These are phyloP conservation scores for Malacosoma neustria DNA, from an alignment of 2,888 invertebrate species.

Conservation along the genomic window DNA sequence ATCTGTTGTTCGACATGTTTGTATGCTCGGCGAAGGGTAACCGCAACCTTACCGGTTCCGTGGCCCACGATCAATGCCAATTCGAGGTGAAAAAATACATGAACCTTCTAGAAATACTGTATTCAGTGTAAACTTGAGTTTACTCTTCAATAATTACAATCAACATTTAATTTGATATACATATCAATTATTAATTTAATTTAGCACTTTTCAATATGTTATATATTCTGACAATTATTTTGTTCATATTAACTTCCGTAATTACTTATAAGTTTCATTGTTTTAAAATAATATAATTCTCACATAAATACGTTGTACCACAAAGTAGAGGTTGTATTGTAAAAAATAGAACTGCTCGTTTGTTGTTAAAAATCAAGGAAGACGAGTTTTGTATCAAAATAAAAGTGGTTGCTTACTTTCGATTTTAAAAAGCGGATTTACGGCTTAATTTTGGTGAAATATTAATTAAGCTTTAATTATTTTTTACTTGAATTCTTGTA, in stretches of 20 bases:
- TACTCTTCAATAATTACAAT: too few species aligned
- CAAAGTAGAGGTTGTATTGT: background rate
- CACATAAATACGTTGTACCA: background rate
- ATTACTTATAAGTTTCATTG: too few species aligned
- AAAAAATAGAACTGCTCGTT: background rate
- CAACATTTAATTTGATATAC: too few species aligned
- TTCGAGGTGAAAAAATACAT: slow-evolving; percentile 59
- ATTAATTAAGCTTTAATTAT: background rate
- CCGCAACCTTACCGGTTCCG: slow-evolving; percentile 64
- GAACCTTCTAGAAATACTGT: slow-evolving; percentile 46
- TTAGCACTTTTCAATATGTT: too few species aligned
- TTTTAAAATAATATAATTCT: slow-evolving; percentile 13
- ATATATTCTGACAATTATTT: too few species aligned
- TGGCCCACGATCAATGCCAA: slow-evolving; percentile 62
- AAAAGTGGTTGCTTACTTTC: slow-evolving; percentile 40
- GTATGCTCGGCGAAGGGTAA: slow-evolving; percentile 61
- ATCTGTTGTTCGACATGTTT: slow-evolving; percentile 23
- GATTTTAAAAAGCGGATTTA: slow-evolving; percentile 20
- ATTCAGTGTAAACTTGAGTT: too few species aligned
- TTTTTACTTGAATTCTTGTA: background rate
- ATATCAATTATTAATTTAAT: too few species aligned
- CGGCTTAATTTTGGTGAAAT: background rate
- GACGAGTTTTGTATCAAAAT: slow-evolving; percentile 29
- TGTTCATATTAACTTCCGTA: too few species aligned
- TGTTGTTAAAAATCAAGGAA: slow-evolving; percentile 6